Percentiles rank a stretch among this genome's conserved stretches.
These are phyloP conservation scores for Aplochiton taeniatus DNA, from an alignment of 2,797 vertebrate species.

Conservation along the genomic window DNA sequence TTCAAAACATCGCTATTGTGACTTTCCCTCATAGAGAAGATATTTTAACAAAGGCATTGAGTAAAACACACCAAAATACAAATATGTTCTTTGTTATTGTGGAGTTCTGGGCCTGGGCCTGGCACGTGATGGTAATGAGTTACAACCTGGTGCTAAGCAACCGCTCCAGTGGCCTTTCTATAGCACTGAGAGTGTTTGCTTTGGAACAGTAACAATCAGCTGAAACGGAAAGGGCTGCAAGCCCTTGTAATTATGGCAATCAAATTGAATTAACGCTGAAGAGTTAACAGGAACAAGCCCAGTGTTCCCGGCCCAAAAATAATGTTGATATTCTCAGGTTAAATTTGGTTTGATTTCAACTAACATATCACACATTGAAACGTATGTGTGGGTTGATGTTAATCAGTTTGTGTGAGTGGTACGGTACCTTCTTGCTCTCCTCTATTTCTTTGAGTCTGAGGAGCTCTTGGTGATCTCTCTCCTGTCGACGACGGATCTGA, in stretches of 20 bases:
- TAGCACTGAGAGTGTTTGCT: neutral
- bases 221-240: neutral
- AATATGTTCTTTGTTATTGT: no score
- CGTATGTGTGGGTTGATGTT: neutral
- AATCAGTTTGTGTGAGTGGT: neutral
- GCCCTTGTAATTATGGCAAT: conserved; percentile 11
- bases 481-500: conserved; percentile 52
- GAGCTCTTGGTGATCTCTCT: conserved; percentile 60
- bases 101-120: no score
- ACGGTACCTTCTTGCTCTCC: conserved; percentile 65
- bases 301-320: neutral
- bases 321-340: neutral
- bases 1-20: no score
- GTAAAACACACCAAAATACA: no score
- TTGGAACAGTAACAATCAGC: neutral
- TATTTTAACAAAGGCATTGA: no score
- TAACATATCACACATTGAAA: neutral
- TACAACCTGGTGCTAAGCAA: no score
- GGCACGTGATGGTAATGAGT: no score
- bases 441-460: conserved; percentile 62
- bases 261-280: neutral
- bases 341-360: neutral
- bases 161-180: no score
- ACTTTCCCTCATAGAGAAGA: no score
- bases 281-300: neutral